Percentiles rank a stretch among this genome's conserved stretches.
These are phyloP conservation scores for Bedellia somnulentella DNA, from an alignment of 2,888 invertebrate species.

Conservation along the genomic window DNA sequence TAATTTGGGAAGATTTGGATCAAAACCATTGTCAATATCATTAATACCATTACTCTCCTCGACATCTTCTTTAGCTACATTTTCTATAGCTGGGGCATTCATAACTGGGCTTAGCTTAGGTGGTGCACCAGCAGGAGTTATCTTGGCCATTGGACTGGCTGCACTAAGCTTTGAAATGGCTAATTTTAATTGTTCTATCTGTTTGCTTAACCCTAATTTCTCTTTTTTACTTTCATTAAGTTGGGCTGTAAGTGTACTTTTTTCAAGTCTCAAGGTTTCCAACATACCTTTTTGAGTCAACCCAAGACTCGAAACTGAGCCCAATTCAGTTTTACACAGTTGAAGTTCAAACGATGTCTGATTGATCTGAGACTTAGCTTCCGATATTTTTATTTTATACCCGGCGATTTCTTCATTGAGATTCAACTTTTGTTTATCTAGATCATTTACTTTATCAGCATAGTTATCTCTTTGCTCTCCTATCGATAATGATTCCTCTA, in stretches of 20 bases:
- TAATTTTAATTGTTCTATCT: constrained; percentile 30
- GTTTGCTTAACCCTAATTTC: constrained; percentile 40
- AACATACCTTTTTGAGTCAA: constrained; percentile 42
- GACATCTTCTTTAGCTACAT: constrained; percentile 52
- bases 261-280: constrained; percentile 44
- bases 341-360: constrained; percentile 37
- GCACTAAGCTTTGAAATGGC: constrained; percentile 34
- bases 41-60: constrained; percentile 41
- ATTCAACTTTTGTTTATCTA: constrained; percentile 32
- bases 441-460: constrained; percentile 30
- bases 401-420: constrained; percentile 26
- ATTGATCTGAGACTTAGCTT: constrained; percentile 36
- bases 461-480: constrained; percentile 39
- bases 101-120: constrained; percentile 37
- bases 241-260: constrained; percentile 37
- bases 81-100: constrained; percentile 40
- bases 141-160: constrained; percentile 25
- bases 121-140: constrained; percentile 39
- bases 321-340: constrained; percentile 44
- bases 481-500: constrained; percentile 40
- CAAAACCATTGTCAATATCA: constrained; percentile 18
- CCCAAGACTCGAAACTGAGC: constrained; percentile 48
- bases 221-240: constrained; percentile 35
- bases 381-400: constrained; percentile 25
- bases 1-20: no score